Conservation (phyloP, 1,140 invertebrate genomes). For the Zaprionus ghesquierei region DNA sequence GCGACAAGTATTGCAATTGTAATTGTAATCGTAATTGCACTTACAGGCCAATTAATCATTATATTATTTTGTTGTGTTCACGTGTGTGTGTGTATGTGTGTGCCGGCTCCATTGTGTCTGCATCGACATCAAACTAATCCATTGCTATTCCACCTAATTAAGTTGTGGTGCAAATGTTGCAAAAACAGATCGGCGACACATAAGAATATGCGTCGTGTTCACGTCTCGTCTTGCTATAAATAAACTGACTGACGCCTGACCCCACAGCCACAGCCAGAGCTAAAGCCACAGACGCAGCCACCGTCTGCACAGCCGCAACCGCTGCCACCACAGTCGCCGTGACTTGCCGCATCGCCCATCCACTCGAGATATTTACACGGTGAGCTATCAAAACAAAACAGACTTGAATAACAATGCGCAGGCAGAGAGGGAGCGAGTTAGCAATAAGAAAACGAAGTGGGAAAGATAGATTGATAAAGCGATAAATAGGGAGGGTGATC, state of each 20-base stretch:
- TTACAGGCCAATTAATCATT: constrained; percentile 29
- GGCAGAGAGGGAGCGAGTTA: background rate
- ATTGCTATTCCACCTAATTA: constrained; percentile 47
- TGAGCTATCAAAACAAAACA: background rate
- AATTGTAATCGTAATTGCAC: constrained; percentile 29
- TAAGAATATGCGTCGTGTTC: constrained; percentile 48
- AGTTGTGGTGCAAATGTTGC: constrained; percentile 58
- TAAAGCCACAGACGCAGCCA: constrained; percentile 17
- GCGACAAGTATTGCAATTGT: constrained; percentile 22
- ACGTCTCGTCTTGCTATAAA: constrained; percentile 53
- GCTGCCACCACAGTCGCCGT: background rate
- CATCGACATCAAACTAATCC: constrained; percentile 29
- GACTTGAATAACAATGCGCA: background rate
- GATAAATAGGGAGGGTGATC: background rate
- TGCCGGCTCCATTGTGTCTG: constrained; percentile 48
- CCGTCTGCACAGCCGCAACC: too few relatives aligned
- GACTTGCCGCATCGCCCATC: background rate
- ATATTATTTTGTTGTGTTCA: constrained; percentile 25
- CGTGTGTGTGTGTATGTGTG: constrained; percentile 2
- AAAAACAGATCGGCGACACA: constrained; percentile 41
- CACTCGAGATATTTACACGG: background rate
- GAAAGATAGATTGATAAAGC: background rate
- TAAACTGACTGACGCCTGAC: constrained; percentile 53
- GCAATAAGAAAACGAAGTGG: background rate
- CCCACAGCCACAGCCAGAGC: constrained; percentile 15